Evolutionary conservation across 2,797 vertebrate species (phyloP).

Genomic region (Manis javanica): DNA sequence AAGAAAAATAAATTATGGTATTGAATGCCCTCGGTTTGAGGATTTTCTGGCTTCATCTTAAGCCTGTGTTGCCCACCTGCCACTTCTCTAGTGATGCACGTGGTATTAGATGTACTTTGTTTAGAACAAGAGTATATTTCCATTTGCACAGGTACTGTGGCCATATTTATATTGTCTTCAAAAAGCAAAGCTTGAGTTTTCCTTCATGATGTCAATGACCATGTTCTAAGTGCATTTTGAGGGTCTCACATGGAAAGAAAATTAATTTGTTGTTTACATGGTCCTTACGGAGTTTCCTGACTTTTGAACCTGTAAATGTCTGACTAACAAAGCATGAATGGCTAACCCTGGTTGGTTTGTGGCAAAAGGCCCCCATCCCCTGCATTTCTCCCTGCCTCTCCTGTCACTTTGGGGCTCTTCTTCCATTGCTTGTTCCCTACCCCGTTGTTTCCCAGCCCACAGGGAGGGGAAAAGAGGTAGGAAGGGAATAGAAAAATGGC

Average conservation of each 20-base stretch:
- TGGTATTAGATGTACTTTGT: background rate
- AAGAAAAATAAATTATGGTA: background rate
- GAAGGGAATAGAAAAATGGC: background rate
- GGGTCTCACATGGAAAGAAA: background rate
- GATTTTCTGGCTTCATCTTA: background rate
- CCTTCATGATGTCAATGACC: background rate
- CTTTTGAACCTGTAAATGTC: background rate
- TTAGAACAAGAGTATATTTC: background rate
- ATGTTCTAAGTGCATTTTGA: background rate
- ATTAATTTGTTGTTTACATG: background rate
- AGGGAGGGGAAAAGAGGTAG: background rate
- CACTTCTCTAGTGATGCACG: background rate
- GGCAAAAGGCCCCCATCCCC: background rate
- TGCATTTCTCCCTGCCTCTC: background rate
- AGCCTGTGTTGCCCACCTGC: background rate
- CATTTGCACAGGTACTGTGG: background rate
- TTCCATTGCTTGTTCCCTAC: background rate
- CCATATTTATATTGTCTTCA: background rate
- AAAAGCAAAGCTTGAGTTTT: constrained; percentile 5
- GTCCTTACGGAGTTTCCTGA: background rate
- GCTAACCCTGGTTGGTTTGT: background rate
- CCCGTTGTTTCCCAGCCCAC: background rate
- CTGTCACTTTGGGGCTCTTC: background rate
- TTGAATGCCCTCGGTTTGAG: background rate
- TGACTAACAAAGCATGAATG: background rate